A percentile compares a stretch with the other conserved stretches of the same genome.
Conservation (phyloP, 2,888 invertebrate genomes). For the Heliothis peltigera region DNA sequence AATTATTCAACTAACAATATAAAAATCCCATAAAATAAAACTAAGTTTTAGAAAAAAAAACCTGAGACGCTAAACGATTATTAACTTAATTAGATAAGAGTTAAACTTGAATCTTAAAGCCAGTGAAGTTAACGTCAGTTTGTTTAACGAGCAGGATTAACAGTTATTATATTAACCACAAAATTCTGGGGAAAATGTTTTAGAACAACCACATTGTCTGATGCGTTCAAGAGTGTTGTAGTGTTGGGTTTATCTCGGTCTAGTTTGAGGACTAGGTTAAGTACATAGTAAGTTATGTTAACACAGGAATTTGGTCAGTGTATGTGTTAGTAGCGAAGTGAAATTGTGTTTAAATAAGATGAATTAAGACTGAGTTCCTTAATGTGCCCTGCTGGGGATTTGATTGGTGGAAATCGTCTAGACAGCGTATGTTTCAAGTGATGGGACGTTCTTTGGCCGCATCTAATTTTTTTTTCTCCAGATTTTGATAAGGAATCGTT, state of each 20-base stretch:
- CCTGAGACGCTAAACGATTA: constrained; percentile 12
- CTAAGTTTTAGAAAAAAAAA: constrained; percentile 22
- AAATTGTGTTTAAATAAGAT: constrained; percentile 7
- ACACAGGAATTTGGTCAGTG: constrained; percentile 28
- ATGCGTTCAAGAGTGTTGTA: constrained; percentile 18
- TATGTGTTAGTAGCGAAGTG: constrained; percentile 2
- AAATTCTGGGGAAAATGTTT: constrained; percentile 35
- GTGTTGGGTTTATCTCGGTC: constrained; percentile 30
- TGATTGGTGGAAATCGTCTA: too few relatives aligned
- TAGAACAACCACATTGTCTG: constrained; percentile 40
- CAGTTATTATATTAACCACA: constrained; percentile 41
- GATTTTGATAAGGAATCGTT: background rate
- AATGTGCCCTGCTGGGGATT: too few relatives aligned
- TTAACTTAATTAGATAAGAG: constrained; percentile 12
- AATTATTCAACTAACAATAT: background rate
- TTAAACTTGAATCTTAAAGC: constrained; percentile 20
- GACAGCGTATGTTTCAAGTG: too few relatives aligned
- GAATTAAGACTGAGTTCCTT: too few relatives aligned
- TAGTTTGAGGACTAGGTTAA: constrained; percentile 24
- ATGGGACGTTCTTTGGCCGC: too few relatives aligned
- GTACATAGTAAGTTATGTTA: constrained; percentile 25
- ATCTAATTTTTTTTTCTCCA: too few relatives aligned
- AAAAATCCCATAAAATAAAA: constrained; percentile 19
- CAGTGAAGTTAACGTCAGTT: constrained; percentile 18
- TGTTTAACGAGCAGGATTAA: constrained; percentile 37